These are phyloP conservation scores for Thysanoteuthis rhombus DNA, from an alignment of 2,888 invertebrate species.

Conservation along the genomic window DNA sequence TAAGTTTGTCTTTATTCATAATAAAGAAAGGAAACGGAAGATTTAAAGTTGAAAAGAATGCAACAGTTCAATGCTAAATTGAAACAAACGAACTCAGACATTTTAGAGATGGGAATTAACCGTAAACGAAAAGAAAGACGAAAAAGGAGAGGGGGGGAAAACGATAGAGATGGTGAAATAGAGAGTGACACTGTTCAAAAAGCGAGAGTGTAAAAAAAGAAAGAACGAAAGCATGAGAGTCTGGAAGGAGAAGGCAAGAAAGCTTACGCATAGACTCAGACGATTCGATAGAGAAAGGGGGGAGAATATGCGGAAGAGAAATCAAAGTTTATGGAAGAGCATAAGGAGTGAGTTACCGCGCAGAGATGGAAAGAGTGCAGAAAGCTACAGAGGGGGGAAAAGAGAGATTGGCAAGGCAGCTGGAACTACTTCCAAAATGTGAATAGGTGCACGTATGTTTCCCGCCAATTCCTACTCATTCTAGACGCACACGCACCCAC, in stretches of 20 bases:
- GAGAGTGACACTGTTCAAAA: neutral
- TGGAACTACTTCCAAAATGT: conserved; percentile 42
- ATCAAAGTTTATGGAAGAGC: neutral
- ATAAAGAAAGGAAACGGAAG: neutral
- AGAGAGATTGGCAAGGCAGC: neutral
- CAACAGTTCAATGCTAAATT: neutral
- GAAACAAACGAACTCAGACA: neutral
- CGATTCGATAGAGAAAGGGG: neutral
- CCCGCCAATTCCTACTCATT: conserved; percentile 68
- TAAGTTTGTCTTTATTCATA: neutral
- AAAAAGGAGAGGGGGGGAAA: no score
- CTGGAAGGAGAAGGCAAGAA: neutral
- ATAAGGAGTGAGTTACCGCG: neutral
- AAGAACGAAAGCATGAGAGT: neutral
- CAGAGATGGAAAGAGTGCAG: neutral
- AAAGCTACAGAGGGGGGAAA: neutral
- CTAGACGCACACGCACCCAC: conserved; percentile 39
- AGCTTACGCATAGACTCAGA: neutral
- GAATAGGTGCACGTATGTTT: conserved; percentile 62
- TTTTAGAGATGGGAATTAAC: neutral
- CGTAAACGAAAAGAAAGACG: neutral
- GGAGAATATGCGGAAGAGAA: neutral
- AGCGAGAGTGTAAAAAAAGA: no score
- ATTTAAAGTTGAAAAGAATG: neutral
- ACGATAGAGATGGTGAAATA: neutral